These are phyloP conservation scores for Gouania willdenowi DNA, from an alignment of 2,797 vertebrate species.

Conservation along the genomic window DNA sequence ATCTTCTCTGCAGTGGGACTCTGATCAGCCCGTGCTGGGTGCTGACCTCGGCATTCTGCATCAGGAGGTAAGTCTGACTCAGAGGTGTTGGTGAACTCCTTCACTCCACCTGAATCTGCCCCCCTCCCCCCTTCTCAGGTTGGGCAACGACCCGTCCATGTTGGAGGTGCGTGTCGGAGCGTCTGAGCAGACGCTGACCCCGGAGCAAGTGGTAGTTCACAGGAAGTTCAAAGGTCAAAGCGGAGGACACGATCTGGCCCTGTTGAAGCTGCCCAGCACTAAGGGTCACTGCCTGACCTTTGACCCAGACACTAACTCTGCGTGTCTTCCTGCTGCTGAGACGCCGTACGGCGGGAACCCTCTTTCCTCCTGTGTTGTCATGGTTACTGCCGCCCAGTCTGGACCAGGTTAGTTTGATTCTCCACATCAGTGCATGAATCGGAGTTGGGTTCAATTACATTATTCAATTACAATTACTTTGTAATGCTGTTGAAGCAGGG, in stretches of 20 bases:
- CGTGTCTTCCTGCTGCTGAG: constrained; percentile 78
- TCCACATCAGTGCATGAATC: too few relatives aligned
- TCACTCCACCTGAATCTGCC: not conserved
- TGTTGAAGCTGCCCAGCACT: constrained; percentile 79
- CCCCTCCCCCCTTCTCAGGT: constrained; percentile 58
- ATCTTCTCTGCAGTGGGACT: constrained; percentile 84
- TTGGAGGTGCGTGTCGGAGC: constrained; percentile 82
- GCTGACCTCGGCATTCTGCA: constrained; percentile 86
- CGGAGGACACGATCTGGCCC: constrained; percentile 86
- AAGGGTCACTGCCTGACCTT: constrained; percentile 85
- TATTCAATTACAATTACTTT: too few relatives aligned
- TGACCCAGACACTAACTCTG: constrained; percentile 77
- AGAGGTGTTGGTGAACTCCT: not conserved
- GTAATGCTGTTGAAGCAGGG: too few relatives aligned
- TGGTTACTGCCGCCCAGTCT: constrained; percentile 83
- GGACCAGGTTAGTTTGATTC: constrained; percentile 80
- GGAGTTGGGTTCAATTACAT: too few relatives aligned
- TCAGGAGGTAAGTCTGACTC: constrained; percentile 78
- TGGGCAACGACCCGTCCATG: constrained; percentile 75
- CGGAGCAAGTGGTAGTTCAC: constrained; percentile 82
- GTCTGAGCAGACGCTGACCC: constrained; percentile 75
- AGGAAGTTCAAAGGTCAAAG: constrained; percentile 84
- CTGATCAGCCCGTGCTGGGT: constrained; percentile 89
- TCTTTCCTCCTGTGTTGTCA: constrained; percentile 80
- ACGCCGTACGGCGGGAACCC: constrained; percentile 58